Conservation (phyloP, 2,113 vertebrate genomes). For the Chionodraco myersi region DNA sequence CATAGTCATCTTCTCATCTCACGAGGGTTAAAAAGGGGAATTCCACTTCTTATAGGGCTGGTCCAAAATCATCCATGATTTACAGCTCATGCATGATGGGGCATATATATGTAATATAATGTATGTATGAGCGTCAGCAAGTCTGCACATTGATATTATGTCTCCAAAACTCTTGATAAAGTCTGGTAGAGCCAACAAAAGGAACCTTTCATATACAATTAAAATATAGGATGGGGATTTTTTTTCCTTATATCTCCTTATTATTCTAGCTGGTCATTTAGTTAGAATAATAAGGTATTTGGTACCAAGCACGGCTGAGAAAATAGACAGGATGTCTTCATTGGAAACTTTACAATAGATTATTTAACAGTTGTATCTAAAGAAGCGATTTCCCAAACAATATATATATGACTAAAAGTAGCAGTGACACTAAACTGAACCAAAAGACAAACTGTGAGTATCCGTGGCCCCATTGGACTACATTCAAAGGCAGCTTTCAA, state of each 20-base stretch:
- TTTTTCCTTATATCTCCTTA: background rate
- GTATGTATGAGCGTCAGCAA: background rate
- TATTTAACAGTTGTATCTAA: background rate
- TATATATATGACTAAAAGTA: background rate
- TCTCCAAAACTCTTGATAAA: background rate
- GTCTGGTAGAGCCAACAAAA: background rate
- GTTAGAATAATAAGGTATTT: slow-evolving; percentile 15
- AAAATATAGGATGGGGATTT: slow-evolving; percentile 1
- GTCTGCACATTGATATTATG: slow-evolving; percentile 6
- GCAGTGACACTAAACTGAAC: background rate
- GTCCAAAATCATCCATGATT: slow-evolving; percentile 49
- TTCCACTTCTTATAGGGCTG: slow-evolving; percentile 63
- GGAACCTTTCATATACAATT: background rate
- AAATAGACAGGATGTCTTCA: background rate
- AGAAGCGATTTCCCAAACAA: background rate
- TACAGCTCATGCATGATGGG: slow-evolving; percentile 48
- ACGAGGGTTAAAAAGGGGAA: slow-evolving; percentile 67
- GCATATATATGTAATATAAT: slow-evolving; percentile 1
- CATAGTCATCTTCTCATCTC: slow-evolving; percentile 44
- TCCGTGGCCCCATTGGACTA: background rate
- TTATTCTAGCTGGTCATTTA: slow-evolving; percentile 21
- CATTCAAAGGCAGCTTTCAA: slow-evolving; percentile 1
- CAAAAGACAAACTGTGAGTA: slow-evolving; percentile 9
- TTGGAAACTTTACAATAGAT: slow-evolving; percentile 7
- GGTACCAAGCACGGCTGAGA: background rate